Conservation (phyloP, 2,888 invertebrate genomes). For the Pristionchus maxplancki region DNA sequence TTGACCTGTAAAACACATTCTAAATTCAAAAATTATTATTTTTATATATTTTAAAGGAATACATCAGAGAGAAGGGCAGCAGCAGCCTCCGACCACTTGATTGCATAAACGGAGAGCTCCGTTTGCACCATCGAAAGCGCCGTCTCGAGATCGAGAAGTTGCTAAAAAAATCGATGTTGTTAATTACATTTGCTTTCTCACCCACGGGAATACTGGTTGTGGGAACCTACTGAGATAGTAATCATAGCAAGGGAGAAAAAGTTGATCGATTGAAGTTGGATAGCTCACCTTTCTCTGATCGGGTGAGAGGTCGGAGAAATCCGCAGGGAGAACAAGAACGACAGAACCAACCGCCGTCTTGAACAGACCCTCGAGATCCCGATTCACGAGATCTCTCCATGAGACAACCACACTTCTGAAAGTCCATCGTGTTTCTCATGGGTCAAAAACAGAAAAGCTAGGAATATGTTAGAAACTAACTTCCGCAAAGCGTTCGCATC, state of each 20-base stretch:
- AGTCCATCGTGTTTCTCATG: background rate
- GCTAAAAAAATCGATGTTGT: conserved; percentile 55
- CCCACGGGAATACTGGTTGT: background rate
- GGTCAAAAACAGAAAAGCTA: background rate
- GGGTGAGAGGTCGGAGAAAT: conserved; percentile 63
- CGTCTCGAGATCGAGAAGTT: conserved; percentile 65
- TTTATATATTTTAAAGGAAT: no score
- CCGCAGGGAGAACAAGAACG: conserved; percentile 72
- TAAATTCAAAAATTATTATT: no score
- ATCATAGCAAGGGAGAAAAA: background rate
- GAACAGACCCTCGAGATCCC: conserved; percentile 66
- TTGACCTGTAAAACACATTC: no score
- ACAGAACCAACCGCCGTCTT: conserved; percentile 69
- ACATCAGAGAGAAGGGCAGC: conserved; percentile 59
- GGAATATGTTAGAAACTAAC: conserved; percentile 42
- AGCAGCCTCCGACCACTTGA: conserved; percentile 55
- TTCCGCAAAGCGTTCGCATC: conserved; percentile 65
- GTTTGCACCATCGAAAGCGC: conserved; percentile 62
- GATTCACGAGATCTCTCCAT: conserved; percentile 71
- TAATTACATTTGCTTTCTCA: background rate
- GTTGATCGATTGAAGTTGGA: background rate
- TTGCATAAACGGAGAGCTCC: conserved; percentile 70
- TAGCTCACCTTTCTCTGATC: conserved; percentile 60
- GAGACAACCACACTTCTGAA: conserved; percentile 68
- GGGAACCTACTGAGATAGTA: background rate